Conservation (phyloP, 2,888 invertebrate genomes). For the Orchesellides sinensis region DNA sequence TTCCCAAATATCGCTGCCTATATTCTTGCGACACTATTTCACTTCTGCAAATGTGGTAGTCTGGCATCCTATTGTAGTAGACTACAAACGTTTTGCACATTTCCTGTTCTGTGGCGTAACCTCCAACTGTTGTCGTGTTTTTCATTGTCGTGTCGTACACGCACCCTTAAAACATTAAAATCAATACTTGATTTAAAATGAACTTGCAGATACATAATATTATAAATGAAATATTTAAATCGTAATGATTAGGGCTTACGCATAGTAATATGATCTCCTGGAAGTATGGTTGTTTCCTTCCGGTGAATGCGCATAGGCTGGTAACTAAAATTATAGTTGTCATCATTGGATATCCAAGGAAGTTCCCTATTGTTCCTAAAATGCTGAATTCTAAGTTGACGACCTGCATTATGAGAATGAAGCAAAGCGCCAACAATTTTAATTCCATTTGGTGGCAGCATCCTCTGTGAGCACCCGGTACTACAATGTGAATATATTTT, state of each 20-base stretch:
- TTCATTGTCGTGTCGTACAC: constrained; percentile 6
- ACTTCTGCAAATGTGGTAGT: constrained; percentile 10
- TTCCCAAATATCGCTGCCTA: not conserved
- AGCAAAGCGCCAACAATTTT: constrained; percentile 30
- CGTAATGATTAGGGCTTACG: not conserved
- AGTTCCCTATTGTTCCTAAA: constrained; percentile 16
- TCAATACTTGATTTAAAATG: too few relatives aligned
- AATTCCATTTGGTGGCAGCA: constrained; percentile 33
- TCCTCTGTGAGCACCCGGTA: not conserved
- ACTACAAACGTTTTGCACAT: constrained; percentile 25
- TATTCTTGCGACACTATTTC: not conserved
- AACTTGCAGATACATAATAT: not conserved
- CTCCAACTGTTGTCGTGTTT: constrained; percentile 19
- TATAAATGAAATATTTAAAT: not conserved
- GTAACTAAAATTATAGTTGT: constrained; percentile 27
- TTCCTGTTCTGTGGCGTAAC: constrained; percentile 26
- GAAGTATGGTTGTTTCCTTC: constrained; percentile 19
- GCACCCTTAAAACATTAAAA: constrained; percentile 11
- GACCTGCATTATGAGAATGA: constrained; percentile 13
- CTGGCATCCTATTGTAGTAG: not conserved
- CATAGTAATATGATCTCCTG: constrained; percentile 38
- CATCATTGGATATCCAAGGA: constrained; percentile 15
- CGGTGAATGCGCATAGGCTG: constrained; percentile 24
- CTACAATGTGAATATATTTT: constrained; percentile 27
- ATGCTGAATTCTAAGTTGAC: constrained; percentile 6